Base-by-base conservation (phyloP, 2,797 vertebrate genomes). In the Microchirus variegatus region DNA sequence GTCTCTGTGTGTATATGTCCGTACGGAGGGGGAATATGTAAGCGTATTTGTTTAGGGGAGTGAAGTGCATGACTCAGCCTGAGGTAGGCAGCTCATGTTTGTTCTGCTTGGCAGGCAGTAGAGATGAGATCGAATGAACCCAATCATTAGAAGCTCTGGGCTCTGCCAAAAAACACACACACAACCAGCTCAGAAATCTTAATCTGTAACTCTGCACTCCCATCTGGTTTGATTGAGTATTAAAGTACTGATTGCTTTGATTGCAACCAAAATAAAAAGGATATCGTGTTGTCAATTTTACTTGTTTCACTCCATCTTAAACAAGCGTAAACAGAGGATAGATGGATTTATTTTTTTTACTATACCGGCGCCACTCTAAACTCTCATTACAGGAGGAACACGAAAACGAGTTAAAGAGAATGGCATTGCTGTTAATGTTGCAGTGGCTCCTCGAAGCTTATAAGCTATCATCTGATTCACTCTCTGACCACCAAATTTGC, bases 51-150 rank as follows among this genome's bases (percentile, higher is more conserved):
- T 76, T 80, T 70, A 72, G 73, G 72, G 73, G 57, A 76, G 63
- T 67, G 60, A 66, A 63, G 72, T 73, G 78, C 72, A 74, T 87
- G 84, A 87, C 69, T 86, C 87, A 88, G 85, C 73, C 65, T 0
- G 62, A 69, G 75, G 87, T 84, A 72, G 74, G 81, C 69, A 42
- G 80, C 83, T 91, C 85, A 71, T 75, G 74, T 87, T 89, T 87
- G 82, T 67, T 63, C 62, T 75, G 63, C 64, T 82, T 75, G 76
- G 71, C 84, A 84, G 67, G 75, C 77, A 63, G 65, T 57, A 61
- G 38, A 67, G 83, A 84, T 81, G 73, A 76, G 59, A 83, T 80
- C 48, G 3, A 70, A 73, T 62, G 78, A 84, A 82, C 80, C 83
- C 19, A 62, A 58, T 65, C 77, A 59, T 77, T 79, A 66, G 56